Conservation (phyloP, 2,113 vertebrate species). For the Clarias batrachus region DNA sequence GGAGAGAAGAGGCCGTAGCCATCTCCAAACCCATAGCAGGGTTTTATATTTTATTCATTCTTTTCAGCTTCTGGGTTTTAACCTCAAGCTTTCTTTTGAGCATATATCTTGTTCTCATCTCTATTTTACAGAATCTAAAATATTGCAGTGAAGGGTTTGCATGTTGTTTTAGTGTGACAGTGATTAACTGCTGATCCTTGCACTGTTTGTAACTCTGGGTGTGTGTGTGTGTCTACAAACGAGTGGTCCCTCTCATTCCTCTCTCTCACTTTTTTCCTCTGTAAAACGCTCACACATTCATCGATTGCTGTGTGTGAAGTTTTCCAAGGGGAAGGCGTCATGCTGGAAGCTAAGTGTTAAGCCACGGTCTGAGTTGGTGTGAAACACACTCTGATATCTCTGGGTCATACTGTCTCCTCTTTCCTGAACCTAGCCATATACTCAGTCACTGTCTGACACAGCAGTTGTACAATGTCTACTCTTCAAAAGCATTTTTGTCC, state of each 20-base stretch:
- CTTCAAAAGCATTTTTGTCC: neutral
- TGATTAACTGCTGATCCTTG: conserved; percentile 10
- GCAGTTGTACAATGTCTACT: neutral
- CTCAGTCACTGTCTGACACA: neutral
- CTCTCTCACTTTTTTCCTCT: neutral
- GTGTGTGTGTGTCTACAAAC: neutral
- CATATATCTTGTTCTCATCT: conserved; percentile 7
- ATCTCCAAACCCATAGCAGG: too few relatives aligned
- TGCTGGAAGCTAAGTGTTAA: conserved; percentile 35
- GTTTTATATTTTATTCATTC: neutral
- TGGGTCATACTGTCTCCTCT: neutral
- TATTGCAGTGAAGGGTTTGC: neutral
- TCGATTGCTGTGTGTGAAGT: conserved; percentile 30
- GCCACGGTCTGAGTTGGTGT: conserved; percentile 26
- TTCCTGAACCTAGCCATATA: neutral
- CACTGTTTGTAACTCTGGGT: neutral
- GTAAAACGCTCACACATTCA: neutral
- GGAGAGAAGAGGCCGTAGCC: conserved; percentile 23
- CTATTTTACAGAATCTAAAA: neutral
- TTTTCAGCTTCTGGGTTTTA: neutral
- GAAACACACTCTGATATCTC: conserved; percentile 27
- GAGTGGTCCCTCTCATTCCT: too few relatives aligned
- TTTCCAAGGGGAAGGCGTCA: conserved; percentile 18
- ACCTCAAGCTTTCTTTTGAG: neutral
- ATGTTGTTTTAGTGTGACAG: conserved; percentile 20